Conservation (phyloP, 2,797 vertebrate species). For the Clarias fuscus region DNA sequence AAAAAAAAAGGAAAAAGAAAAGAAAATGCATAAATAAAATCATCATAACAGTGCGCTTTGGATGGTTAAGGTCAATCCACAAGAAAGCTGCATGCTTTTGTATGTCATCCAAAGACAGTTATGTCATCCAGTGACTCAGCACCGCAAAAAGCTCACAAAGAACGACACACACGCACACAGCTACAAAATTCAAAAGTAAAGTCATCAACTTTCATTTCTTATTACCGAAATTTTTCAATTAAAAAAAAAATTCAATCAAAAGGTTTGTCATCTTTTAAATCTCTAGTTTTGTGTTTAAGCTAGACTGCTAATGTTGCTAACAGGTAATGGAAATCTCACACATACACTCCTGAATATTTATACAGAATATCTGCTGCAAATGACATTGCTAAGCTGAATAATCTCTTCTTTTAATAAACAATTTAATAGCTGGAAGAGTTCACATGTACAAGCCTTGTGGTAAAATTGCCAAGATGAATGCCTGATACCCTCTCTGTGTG, state of each 20-base stretch:
- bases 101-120: conserved; percentile 25
- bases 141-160: neutral
- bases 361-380: neutral
- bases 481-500: neutral
- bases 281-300: neutral
- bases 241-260: no score
- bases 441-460: neutral
- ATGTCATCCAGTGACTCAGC: conserved; percentile 29
- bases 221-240: neutral
- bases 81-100: conserved; percentile 24
- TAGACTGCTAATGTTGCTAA: neutral
- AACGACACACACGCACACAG: neutral
- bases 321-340: neutral
- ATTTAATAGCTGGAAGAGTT: neutral
- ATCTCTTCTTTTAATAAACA: neutral
- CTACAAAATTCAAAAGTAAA: neutral
- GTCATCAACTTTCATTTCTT: neutral
- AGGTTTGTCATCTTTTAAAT: neutral
- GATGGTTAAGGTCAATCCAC: conserved; percentile 19
- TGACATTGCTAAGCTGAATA: neutral
- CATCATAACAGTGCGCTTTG: neutral
- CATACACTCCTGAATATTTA: neutral
- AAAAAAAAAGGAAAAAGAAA: no score
- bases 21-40: neutral
- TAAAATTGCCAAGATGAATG: neutral